Evolutionary conservation across 92 coral and sea anemone genomes (phyloP).

Genomic region (Porites lobata): DNA sequence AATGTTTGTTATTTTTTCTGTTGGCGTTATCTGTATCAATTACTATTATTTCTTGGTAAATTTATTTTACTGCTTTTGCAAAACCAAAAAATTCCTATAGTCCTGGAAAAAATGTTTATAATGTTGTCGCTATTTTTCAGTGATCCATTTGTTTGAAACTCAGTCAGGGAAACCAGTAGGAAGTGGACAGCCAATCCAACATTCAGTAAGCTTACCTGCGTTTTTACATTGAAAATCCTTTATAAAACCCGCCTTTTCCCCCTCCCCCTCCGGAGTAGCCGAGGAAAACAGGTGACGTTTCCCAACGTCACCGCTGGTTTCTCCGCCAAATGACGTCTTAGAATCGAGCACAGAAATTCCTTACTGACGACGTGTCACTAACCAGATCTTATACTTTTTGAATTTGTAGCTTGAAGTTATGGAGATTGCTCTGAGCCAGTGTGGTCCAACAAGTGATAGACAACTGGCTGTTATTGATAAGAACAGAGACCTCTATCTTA

Average conservation of each 20-base stretch:
- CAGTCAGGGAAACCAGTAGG: constrained; percentile 94
- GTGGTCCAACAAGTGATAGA: constrained; percentile 87
- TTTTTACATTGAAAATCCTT: no score
- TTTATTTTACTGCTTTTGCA: no score
- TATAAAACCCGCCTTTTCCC: background rate
- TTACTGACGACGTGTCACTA: background rate
- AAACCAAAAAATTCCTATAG: no score
- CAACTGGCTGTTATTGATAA: constrained; percentile 95
- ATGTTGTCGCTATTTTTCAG: constrained; percentile 48
- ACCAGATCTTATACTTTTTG: background rate
- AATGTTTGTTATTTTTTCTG: no score
- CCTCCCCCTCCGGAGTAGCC: no score
- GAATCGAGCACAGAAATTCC: no score
- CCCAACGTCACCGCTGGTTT: no score
- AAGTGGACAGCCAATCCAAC: constrained; percentile 93
- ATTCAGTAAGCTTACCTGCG: constrained; percentile 64
- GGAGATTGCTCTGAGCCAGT: constrained; percentile 92
- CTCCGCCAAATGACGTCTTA: no score
- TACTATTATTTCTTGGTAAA: no score
- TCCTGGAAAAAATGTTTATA: no score
- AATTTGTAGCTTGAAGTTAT: constrained; percentile 86
- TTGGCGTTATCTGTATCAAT: no score
- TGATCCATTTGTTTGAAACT: constrained; percentile 92
- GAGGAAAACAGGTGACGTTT: no score
- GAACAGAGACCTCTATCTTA: constrained; percentile 94